Evolutionary conservation across 2,113 vertebrate species (phyloP).

Genomic region (Hiodon alosoides): DNA sequence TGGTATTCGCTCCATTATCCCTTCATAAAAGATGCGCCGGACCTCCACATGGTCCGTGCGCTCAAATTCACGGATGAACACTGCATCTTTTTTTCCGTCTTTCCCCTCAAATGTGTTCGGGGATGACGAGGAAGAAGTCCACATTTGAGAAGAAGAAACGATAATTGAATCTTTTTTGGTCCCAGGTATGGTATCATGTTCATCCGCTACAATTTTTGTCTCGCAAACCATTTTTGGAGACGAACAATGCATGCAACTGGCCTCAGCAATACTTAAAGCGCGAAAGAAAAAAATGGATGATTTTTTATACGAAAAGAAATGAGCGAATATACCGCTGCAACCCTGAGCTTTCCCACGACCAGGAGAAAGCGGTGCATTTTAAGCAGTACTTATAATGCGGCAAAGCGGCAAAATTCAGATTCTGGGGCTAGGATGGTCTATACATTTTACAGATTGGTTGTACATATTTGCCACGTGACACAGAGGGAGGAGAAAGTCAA

Average conservation of each 20-base stretch:
- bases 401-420: constrained; percentile 65
- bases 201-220: constrained; percentile 93
- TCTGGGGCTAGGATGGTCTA: constrained; percentile 70
- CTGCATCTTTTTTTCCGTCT: constrained; percentile 60
- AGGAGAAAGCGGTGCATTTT: constrained; percentile 72
- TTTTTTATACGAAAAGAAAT: constrained; percentile 42
- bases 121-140: constrained; percentile 67
- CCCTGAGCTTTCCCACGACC: constrained; percentile 70
- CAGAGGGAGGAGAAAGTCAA: constrained; percentile 40
- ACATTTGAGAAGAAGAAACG: constrained; percentile 72
- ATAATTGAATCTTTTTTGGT: constrained; percentile 79
- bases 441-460: constrained; percentile 71
- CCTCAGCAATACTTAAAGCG: constrained; percentile 53
- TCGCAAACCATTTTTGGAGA: constrained; percentile 97
- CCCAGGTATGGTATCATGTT: constrained; percentile 82
- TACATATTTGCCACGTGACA: constrained; percentile 61
- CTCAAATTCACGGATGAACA: constrained; percentile 86
- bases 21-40: constrained; percentile 89
- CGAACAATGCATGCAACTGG: constrained; percentile 93
- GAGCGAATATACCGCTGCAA: constrained; percentile 61
- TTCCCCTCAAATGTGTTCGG: constrained; percentile 49
- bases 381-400: constrained; percentile 78
- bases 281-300: constrained; percentile 31
- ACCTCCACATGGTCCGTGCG: constrained; percentile 76
- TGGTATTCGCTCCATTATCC: constrained; percentile 91